Evolutionary conservation across 2,113 vertebrate species (phyloP), one percentile per base, ranked within the genome.

Genomic region (Holacanthus passer): DNA sequence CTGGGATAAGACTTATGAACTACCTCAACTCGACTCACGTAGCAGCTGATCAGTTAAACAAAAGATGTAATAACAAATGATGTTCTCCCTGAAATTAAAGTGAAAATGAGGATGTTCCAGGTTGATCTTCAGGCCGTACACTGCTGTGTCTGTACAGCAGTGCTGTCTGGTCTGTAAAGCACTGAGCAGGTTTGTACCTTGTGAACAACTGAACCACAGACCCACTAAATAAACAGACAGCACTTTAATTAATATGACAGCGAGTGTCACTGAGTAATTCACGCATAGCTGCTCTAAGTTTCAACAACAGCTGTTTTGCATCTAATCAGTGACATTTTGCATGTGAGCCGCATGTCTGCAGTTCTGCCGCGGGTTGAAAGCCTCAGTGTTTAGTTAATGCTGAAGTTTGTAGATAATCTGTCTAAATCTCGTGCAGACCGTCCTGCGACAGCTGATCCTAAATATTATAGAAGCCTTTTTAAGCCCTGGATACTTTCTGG

Each of bases 231-330:
- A 59, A 59, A 59, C 27, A 12, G 12, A 1, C 24, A 29, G 27
- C 39, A 7, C 20, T 50, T 73, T 14, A 37, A 50, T 62, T 37
- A 62, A 73, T 10, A 43, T 48, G 70, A 73, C 70, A 31, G 52
- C 17, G 9, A 56, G 52, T 13, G 43, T 48, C 43, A 19, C 22
- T 39, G 32, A 41, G 67, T 17, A 16, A 31, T 17, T 37, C 24
- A 19, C 3, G n/a, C 67, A 19, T 50, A 27, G 67, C 50, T 12
- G 35, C 35, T 3, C n/a, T n/a, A n/a, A n/a, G n/a, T n/a, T n/a
- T n/a, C n/a, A n/a, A n/a, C n/a, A n/a, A n/a, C n/a, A n/a, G n/a
- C n/a, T 48, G 52, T 48, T 43, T 53, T 71, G 9, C n/a, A n/a
- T n/a, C n/a, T n/a, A n/a, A n/a, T n/a, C n/a, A n/a, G n/a, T 24